Evolutionary conservation across 2,888 invertebrate species (phyloP), one percentile per base, ranked within the genome.

Genomic region (Dicranocentrus wangi): DNA sequence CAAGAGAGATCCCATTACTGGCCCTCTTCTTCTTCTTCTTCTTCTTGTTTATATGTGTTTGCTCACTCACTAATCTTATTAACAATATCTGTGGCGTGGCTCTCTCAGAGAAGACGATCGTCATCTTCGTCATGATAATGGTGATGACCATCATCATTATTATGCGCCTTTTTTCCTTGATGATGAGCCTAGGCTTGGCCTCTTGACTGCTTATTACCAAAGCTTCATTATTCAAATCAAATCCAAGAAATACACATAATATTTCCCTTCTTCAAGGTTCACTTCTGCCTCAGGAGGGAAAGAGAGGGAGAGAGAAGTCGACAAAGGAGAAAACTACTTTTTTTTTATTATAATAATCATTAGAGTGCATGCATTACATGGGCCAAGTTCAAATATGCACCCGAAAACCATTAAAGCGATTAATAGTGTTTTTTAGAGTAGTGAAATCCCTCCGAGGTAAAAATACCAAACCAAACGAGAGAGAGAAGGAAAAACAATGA

Each of bases 381-480:
- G 32, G 61, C 55, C 5, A 19, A 61, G 61, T 61, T 61, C 79
- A 79, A 79, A 79, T 71, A 79, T 79, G 79, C 79, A 79, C 79
- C 79, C 72, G 79, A 79, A 79, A 79, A 79, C 79, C 79, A 79
- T 79, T 79, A 71, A 79, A 51, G 79, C 65, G 71, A 61, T 78
- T 79, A 79, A 79, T 79, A 71, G 79, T 61, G 79, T 69, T 79
- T 69, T 76, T 39, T 39, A 17, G 27, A 65, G 32, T n/a, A n/a
- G n/a, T 51, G 68, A 68, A 51, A 70, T 25, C 42, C 70, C 79
- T 79, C 69, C 47, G 28, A 66, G 79, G 71, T 66, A 72, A 79
- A 79, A 79, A 72, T 79, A 79, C 79, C 71, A 71, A 61, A 79
- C 79, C 71, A 71, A 61, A 70, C 19, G 23, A 39, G 32, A 39